phyloP scores from a whole-genome alignment of 2,888 invertebrate species.

The Metopia argyrocephala region DNA sequence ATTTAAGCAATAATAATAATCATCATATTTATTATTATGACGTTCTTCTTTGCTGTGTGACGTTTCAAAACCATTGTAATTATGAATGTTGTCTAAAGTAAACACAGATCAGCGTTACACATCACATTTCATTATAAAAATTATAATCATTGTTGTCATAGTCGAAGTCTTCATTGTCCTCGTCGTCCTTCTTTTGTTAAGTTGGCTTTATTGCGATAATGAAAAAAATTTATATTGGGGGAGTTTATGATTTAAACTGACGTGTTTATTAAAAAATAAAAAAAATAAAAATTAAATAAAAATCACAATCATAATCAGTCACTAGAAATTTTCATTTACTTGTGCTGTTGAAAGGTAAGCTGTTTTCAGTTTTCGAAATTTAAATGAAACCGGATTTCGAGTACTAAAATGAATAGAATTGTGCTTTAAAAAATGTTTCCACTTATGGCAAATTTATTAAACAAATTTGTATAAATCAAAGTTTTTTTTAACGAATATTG shows the following conservation, averaged over 20 bases:
- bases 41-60: slow-evolving; percentile 26
- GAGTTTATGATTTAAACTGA: slow-evolving; percentile 55
- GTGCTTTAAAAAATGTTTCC: too few species aligned
- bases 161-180: not conserved
- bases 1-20: slow-evolving; percentile 7
- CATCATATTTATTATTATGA: slow-evolving; percentile 17
- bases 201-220: not conserved
- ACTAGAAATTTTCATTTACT: slow-evolving; percentile 31
- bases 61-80: not conserved
- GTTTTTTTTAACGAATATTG: too few species aligned
- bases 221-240: slow-evolving; percentile 48
- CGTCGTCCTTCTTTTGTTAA: not conserved
- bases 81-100: slow-evolving; percentile 33
- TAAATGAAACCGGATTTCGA: too few species aligned
- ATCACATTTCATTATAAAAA: not conserved
- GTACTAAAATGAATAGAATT: too few species aligned
- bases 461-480: too few species aligned
- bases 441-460: too few species aligned
- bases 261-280: slow-evolving; percentile 48
- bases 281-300: not conserved
- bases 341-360: slow-evolving; percentile 6
- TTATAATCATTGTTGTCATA: not conserved
- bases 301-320: slow-evolving; percentile 41
- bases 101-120: not conserved
- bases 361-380: not conserved